phyloP scores from a whole-genome alignment of 2,797 vertebrate genomes.

The Phalanger gymnotis region DNA sequence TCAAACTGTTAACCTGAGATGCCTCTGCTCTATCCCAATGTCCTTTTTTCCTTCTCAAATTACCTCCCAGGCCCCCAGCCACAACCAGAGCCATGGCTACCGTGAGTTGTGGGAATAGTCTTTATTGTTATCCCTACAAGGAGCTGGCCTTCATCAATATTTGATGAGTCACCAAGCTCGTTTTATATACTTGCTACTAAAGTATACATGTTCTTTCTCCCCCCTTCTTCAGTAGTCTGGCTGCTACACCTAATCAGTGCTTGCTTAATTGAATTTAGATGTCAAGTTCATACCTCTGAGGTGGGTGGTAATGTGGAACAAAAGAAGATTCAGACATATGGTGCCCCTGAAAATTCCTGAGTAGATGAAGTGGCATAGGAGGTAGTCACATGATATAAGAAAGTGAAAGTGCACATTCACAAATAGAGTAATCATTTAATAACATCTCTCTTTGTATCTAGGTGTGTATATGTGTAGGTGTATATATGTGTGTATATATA shows the following conservation, averaged over 20 bases:
- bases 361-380: neutral
- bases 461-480: neutral
- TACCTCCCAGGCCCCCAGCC: constrained; percentile 49
- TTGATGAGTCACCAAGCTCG: neutral
- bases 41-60: constrained; percentile 65
- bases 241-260: neutral
- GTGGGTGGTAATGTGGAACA: neutral
- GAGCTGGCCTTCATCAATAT: constrained; percentile 1
- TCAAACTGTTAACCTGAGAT: constrained; percentile 68
- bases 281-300: neutral
- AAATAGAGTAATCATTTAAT: neutral
- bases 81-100: constrained; percentile 2
- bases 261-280: neutral
- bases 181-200: neutral
- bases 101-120: constrained; percentile 15
- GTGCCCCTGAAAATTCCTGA: neutral
- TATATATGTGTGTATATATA: neutral
- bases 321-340: neutral
- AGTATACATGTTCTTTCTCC: neutral
- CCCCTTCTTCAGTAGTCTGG: neutral
- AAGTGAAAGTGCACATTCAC: neutral
- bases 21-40: constrained; percentile 61
- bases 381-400: neutral
- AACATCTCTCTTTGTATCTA: neutral
- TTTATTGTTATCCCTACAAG: constrained; percentile 40